phyloP scores from a whole-genome alignment of 2,888 invertebrate species.

The Caenorhabditis sp. region DNA sequence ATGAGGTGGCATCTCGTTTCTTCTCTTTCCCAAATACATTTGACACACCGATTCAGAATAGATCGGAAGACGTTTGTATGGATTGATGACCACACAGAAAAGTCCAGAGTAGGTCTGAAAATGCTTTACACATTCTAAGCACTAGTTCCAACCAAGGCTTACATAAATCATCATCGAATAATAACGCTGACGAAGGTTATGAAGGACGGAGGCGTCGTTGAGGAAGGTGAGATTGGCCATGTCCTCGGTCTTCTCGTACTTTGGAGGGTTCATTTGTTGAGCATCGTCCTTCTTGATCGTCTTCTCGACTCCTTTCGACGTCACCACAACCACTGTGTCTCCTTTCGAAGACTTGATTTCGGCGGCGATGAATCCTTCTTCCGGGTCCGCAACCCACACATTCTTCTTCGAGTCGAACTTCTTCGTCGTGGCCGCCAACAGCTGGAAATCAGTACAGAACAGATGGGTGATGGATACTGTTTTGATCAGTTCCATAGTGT shows the following conservation, averaged over 20 bases:
- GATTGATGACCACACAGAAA: conserved; percentile 83
- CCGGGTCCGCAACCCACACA: conserved; percentile 98
- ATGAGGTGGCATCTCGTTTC: conserved; percentile 87
- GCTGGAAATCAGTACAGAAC: conserved; percentile 48
- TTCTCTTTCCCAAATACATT: conserved; percentile 71
- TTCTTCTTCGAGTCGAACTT: conserved; percentile 95
- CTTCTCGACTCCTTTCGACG: conserved; percentile 91
- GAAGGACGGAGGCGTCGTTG: conserved; percentile 98
- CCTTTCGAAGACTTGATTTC: conserved; percentile 97
- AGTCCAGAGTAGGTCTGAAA: conserved; percentile 83
- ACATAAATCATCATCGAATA: conserved; percentile 83
- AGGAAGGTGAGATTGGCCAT: conserved; percentile 85
- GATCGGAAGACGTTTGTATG: conserved; percentile 83
- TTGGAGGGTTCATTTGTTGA: conserved; percentile 96
- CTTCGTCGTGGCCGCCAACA: conserved; percentile 79
- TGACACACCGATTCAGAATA: conserved; percentile 82
- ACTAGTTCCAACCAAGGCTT: conserved; percentile 3
- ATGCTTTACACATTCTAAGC: not conserved
- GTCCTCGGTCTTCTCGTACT: conserved; percentile 92
- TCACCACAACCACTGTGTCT: conserved; percentile 94
- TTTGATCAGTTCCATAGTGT: not conserved
- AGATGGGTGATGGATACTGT: not conserved
- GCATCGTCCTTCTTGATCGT: conserved; percentile 83
- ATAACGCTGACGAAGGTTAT: conserved; percentile 99
- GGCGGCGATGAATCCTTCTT: conserved; percentile 98